Base-by-base conservation (phyloP, 2,113 vertebrate species). In the Baryphthengus martii region DNA sequence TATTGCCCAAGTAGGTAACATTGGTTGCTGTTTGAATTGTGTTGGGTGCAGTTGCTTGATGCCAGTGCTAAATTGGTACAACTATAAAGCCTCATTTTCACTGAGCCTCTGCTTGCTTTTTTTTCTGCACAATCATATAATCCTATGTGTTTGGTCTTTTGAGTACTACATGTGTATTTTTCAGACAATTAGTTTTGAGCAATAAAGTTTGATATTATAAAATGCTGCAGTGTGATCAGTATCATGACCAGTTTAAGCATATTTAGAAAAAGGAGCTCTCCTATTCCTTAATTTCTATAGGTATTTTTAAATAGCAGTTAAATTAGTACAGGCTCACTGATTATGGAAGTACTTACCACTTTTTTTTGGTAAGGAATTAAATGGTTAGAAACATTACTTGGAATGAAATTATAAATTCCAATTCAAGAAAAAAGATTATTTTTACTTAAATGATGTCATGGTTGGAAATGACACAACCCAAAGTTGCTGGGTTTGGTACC, bases 121-220 rank as follows among this genome's bases (percentile, higher is more conserved):
- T 96, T 92, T 93, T 92, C 95, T 96, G 96, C 96, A 97, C 96
- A 97, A 95, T 96, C 95, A 95, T 97, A 95, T 97, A 96, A 96
- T 96, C 94, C 56, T 96, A 56, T 78, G 95, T 97, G 93, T 96
- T 97, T 67, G 24, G 93, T 96, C 93, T 95, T 56, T 96, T 93
- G 90, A 95, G 90, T 97, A 97, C 91, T 96, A 93, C 95, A 96
- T 96, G 95, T 97, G 95, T 96, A 96, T 93, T 97, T 97, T 94
- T 92, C 89, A 95, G 92, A 97, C 88, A 81, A 97, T 96, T 98
- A 97, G 97, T 97, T 98, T 97, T 66, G 91, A 97, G 97, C 97
- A 98, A 98, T 98, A 98, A 98, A 98, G 92, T 97, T 97, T 97
- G 97, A 97, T 97, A 98, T 96, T 95, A 96, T 94, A 97, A 96